These are phyloP conservation scores for Nycticorax nycticorax DNA, from an alignment of 2,113 vertebrate species.

Conservation along the genomic window DNA sequence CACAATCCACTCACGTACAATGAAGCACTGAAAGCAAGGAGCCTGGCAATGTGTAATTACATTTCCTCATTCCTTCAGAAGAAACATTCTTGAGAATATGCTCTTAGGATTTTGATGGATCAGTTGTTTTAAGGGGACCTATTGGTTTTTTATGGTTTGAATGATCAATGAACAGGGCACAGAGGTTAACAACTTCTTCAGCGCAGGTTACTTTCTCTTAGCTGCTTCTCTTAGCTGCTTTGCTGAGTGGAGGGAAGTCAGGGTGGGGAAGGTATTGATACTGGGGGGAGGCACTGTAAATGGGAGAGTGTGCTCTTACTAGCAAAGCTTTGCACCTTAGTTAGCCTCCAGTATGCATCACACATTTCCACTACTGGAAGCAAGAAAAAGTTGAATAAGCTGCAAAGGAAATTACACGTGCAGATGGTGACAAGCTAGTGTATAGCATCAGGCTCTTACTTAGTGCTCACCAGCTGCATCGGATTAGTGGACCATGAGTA, in stretches of 20 bases:
- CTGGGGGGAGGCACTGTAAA: not conserved
- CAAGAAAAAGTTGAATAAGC: not conserved
- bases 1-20: not conserved
- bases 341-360: not conserved
- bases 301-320: not conserved
- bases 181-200: conserved; percentile 34
- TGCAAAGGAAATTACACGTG: not conserved
- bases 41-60: not conserved
- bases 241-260: not conserved
- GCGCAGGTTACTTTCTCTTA: not conserved
- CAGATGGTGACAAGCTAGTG: fast-evolving
- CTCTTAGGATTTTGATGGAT: conserved; percentile 25
- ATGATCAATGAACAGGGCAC: conserved; percentile 4
- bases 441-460: not conserved
- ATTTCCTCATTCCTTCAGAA: not conserved
- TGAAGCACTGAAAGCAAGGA: not conserved
- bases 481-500: not conserved
- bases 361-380: not conserved
- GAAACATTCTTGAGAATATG: not conserved
- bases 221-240: not conserved
- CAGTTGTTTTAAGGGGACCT: conserved; percentile 30
- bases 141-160: conserved; percentile 32
- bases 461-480: fast-evolving
- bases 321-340: not conserved
- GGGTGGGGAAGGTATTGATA: not conserved